Evolutionary conservation across 2,113 vertebrate species (phyloP).

Genomic region (Formicarius rufipectus): DNA sequence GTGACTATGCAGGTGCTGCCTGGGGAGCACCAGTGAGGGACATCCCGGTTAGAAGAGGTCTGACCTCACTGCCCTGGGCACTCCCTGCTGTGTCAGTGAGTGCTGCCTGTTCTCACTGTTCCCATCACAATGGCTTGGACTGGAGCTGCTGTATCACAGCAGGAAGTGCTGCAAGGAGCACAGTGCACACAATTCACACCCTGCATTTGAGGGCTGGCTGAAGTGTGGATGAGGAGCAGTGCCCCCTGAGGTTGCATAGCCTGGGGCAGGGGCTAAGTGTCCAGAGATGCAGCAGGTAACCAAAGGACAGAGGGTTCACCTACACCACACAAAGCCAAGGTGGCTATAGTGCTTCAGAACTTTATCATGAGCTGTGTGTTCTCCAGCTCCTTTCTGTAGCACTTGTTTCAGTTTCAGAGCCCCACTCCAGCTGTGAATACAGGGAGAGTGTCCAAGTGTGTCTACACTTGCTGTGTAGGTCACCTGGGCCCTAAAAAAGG

Average conservation of each 20-base stretch:
- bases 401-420: not conserved
- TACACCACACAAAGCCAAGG: not conserved
- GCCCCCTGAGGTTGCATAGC: not conserved
- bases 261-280: not conserved
- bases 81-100: not conserved
- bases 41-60: accelerated
- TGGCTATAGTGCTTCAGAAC: not conserved
- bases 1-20: too few relatives aligned
- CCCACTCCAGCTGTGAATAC: not conserved
- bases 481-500: not conserved
- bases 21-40: not conserved
- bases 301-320: not conserved
- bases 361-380: not conserved
- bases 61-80: not conserved
- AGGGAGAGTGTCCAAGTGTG: not conserved
- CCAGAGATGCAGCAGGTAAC: not conserved
- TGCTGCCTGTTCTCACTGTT: not conserved
- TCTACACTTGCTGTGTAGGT: not conserved
- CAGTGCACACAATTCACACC: not conserved
- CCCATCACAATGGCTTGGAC: not conserved
- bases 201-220: not conserved
- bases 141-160: not conserved
- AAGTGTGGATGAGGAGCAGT: not conserved
- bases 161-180: not conserved
- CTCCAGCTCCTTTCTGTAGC: not conserved